A percentile compares a stretch with the other conserved stretches of the same genome.
These are phyloP conservation scores for Petrocephalus microphthalmus DNA, from an alignment of 2,113 vertebrate genomes.

Conservation along the genomic window DNA sequence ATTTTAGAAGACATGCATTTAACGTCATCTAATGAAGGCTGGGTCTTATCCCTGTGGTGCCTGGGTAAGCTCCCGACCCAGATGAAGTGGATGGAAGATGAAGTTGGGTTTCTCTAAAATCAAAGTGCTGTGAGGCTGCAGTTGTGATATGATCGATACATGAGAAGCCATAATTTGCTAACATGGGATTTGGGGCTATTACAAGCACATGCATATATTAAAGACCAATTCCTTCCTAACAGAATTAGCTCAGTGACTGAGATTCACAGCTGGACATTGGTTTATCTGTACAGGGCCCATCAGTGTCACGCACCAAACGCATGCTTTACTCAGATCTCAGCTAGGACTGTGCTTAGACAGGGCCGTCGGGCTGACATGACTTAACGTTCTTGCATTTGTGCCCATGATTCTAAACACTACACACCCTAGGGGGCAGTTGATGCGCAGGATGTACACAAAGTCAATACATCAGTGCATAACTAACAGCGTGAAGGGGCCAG, in stretches of 20 bases:
- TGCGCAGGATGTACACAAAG: background rate
- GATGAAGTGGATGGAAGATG: background rate
- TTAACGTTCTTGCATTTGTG: background rate
- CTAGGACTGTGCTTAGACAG: background rate
- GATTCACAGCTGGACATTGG: background rate
- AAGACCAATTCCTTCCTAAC: background rate
- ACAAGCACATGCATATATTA: constrained; percentile 9
- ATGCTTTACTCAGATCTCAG: background rate
- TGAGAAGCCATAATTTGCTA: background rate
- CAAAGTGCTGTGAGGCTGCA: background rate
- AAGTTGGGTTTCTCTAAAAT: background rate
- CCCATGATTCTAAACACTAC: background rate
- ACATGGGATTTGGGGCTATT: background rate
- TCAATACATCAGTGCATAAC: background rate
- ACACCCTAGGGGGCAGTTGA: background rate
- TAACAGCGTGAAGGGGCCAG: background rate
- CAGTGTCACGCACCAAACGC: background rate
- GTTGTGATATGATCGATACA: background rate
- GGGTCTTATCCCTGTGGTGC: too few species aligned
- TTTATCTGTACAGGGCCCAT: background rate
- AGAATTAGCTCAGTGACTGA: background rate
- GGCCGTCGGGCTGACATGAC: background rate
- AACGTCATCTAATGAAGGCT: background rate
- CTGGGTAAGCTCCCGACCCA: background rate
- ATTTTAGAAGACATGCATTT: background rate